These are phyloP conservation scores for Charadrius vociferus DNA, from an alignment of 2,113 vertebrate species.

Conservation along the genomic window DNA sequence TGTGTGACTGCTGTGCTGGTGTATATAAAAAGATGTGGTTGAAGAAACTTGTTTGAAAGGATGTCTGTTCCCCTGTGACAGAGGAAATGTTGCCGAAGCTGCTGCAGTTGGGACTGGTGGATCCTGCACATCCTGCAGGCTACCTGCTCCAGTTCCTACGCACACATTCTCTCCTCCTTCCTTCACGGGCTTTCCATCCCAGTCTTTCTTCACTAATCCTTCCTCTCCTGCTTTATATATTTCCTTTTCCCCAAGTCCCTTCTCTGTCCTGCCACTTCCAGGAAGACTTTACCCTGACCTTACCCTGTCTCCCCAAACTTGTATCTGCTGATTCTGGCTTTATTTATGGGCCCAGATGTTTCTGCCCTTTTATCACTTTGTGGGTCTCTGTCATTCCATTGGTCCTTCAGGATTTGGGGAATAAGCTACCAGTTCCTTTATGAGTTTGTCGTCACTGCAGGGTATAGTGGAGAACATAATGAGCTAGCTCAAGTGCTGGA, in stretches of 20 bases:
- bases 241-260: neutral
- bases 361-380: neutral
- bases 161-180: neutral
- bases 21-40: neutral
- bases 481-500: neutral
- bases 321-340: neutral
- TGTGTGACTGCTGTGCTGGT: neutral
- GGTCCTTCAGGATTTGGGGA: neutral
- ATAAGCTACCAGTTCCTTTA: neutral
- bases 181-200: neutral
- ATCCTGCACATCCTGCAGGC: neutral
- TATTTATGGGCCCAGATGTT: neutral
- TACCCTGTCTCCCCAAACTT: neutral
- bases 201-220: neutral
- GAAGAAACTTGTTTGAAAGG: neutral
- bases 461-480: neutral
- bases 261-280: neutral
- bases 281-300: neutral
- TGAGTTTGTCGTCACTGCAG: neutral
- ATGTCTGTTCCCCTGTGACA: neutral
- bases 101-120: neutral
- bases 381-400: neutral
- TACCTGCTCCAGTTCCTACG: neutral
- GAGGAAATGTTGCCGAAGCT: neutral
- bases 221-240: neutral